Evolutionary conservation across 2,797 vertebrate species (phyloP).

Genomic region (Muraenolepis orangiensis): DNA sequence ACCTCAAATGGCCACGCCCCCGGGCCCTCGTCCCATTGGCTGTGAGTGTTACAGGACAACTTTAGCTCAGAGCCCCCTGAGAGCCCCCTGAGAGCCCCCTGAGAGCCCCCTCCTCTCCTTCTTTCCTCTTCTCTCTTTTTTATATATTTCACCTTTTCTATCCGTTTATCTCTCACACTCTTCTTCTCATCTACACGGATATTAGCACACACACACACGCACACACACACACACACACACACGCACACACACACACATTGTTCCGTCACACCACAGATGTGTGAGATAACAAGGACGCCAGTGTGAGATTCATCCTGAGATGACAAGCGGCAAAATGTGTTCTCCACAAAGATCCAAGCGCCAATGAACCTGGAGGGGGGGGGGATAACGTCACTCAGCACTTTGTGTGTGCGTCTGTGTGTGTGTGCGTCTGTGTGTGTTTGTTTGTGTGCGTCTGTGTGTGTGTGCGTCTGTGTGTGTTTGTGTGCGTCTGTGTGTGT

Average conservation of each 20-base stretch:
- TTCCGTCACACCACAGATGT: conserved; percentile 32
- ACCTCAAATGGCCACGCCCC: neutral
- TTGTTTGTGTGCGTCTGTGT: neutral
- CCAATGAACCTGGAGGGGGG: conserved; percentile 25
- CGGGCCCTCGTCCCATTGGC: neutral
- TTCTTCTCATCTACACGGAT: neutral
- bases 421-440: neutral
- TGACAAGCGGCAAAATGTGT: conserved; percentile 39
- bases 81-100: too few species aligned
- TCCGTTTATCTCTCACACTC: too few species aligned
- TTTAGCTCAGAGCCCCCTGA: too few species aligned
- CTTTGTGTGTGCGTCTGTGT: conserved; percentile 3
- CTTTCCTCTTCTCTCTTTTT: neutral
- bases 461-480: too few species aligned
- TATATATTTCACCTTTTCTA: neutral
- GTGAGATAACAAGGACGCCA: conserved; percentile 42
- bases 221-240: neutral
- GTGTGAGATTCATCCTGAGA: conserved; percentile 54
- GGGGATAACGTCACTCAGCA: conserved; percentile 39
- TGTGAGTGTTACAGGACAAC: too few species aligned
- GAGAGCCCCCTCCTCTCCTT: neutral
- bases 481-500: too few species aligned
- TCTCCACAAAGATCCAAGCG: conserved; percentile 21
- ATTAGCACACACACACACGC: too few species aligned
- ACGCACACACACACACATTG: neutral